These are phyloP conservation scores for Hypsopygia costalis DNA, from an alignment of 2,888 invertebrate species.

Conservation along the genomic window DNA sequence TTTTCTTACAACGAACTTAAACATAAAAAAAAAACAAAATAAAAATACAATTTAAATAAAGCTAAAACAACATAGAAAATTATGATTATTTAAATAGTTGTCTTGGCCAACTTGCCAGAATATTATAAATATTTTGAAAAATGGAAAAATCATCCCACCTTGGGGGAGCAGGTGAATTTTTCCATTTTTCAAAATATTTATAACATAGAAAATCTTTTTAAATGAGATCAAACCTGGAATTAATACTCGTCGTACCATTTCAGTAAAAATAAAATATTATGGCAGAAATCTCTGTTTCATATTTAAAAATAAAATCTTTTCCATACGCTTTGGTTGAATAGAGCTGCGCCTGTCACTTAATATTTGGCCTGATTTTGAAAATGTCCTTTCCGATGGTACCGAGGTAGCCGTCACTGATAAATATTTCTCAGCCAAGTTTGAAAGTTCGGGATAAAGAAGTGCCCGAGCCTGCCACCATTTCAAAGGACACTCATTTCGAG, in stretches of 20 bases:
- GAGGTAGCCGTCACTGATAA: conserved; percentile 20
- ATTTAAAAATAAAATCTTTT: conserved; percentile 29
- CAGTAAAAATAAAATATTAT: conserved; percentile 7
- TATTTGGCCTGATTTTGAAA: conserved; percentile 27
- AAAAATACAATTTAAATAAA: too few species aligned
- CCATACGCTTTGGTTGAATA: conserved; percentile 21
- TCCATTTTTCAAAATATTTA: too few species aligned
- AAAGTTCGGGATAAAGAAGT: conserved; percentile 24
- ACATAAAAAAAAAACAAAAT: too few species aligned
- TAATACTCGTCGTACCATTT: not conserved
- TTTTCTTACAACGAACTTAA: too few species aligned
- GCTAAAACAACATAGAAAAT: too few species aligned
- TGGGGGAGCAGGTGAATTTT: too few species aligned
- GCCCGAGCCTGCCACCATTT: conserved; percentile 23
- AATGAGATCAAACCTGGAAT: too few species aligned
- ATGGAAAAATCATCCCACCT: too few species aligned
- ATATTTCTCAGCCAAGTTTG: conserved; percentile 15
- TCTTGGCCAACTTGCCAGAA: too few species aligned
- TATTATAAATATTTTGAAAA: too few species aligned
- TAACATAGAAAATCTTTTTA: too few species aligned
- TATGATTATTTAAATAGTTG: too few species aligned
- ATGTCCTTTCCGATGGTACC: conserved; percentile 19
- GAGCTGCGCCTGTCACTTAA: conserved; percentile 26
- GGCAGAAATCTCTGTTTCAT: conserved; percentile 23
- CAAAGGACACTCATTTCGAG: conserved; percentile 26